Percentiles rank a stretch among this genome's conserved stretches.
Conservation (phyloP, 2,888 invertebrate genomes). For the Bombylius major region DNA sequence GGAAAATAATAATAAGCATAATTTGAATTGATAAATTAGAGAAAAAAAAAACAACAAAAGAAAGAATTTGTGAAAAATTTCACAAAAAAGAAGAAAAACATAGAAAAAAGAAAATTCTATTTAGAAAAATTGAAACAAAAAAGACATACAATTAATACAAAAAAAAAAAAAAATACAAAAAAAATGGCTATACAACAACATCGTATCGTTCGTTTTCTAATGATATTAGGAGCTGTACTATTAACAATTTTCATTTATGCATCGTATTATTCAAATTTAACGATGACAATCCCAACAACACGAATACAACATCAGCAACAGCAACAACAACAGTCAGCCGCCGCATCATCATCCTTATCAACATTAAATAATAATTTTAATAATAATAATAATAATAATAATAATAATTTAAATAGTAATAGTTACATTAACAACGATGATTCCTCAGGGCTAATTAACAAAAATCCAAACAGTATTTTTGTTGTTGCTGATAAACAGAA, state of each 20-base stretch:
- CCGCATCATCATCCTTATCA: background rate
- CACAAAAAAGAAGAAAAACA: too few relatives aligned
- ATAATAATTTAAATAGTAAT: too few relatives aligned
- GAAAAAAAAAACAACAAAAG: too few relatives aligned
- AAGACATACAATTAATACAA: too few relatives aligned
- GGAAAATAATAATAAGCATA: too few relatives aligned
- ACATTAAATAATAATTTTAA: background rate
- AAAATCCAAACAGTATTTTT: background rate
- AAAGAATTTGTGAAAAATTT: too few relatives aligned
- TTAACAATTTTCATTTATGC: constrained; percentile 40
- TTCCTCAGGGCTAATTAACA: background rate
- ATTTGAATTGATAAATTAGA: too few relatives aligned
- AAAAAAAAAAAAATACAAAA: background rate
- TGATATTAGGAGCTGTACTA: constrained; percentile 35
- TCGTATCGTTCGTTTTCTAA: constrained; percentile 37
- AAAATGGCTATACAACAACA: constrained; percentile 28
- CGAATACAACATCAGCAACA: constrained; percentile 16
- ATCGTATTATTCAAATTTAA: constrained; percentile 35
- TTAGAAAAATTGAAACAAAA: too few relatives aligned
- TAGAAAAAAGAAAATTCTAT: too few relatives aligned
- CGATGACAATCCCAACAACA: constrained; percentile 24
- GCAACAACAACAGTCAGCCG: background rate
- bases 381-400: background rate
- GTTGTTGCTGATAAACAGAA: constrained; percentile 5
- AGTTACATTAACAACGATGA: background rate